Evolutionary conservation across 64 coral and sea anemone species (phyloP), one percentile per base, ranked within the genome.

Genomic region (Acropora tenuis): DNA sequence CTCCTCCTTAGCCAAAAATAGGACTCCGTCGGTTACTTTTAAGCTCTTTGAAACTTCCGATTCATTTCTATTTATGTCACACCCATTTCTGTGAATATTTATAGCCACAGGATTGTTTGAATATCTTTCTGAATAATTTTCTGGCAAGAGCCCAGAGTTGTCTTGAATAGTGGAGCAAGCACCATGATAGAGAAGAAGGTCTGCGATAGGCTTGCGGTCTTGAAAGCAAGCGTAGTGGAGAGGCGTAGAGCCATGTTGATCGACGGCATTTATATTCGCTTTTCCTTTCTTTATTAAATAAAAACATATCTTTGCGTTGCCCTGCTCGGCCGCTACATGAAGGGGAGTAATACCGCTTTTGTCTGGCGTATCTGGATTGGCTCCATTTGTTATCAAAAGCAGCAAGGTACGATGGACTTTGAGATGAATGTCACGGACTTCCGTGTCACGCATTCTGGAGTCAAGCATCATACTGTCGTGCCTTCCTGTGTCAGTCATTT

Each of bases 331-430:
- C 30, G 80, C 90, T 69, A 86, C 17, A 78, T 92, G 90, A 18
- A 92, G 81, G 6, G 90, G 90, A 63, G 90, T 86, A 50, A 92
- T 77, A 68, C 90, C 90, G 86, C 90, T 92, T 86, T 92, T 92
- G 58, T 92, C 90, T 6, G 73, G 18, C 18, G 75, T 77, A 47
- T 92, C n/a, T 3, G 72, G 41, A 49, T 63, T 52, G 18, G 80
- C 90, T 43, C 90, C 90, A 7, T 47, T 3, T 16, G 80, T 76
- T 10, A 92, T 92, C 45, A 92, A 85, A 66, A 78, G 17, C 53
- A 50, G n/a, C 4, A 86, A 7, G 76, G 80, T 67, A 5, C 47
- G 12, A 60, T 15, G 42, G 16, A 63, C 72, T 46, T 5, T 40
- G 4, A 2, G n/a, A 12, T 44, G 5, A 12, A 19, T 75, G 10